These are phyloP conservation scores for Lasiurus cinereus DNA, from an alignment of 2,113 vertebrate genomes.

Conservation along the genomic window DNA sequence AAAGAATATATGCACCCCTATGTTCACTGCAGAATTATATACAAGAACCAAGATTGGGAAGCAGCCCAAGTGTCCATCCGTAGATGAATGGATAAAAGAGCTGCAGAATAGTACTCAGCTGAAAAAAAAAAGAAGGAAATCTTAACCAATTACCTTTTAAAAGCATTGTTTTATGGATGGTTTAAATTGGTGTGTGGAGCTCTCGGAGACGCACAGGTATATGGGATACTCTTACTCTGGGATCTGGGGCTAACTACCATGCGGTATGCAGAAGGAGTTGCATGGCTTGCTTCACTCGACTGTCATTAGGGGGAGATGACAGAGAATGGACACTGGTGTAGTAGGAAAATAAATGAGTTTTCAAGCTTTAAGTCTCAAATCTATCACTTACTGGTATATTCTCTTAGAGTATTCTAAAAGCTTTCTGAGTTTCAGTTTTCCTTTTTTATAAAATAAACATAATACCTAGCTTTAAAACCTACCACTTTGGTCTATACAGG, in stretches of 20 bases:
- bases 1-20: not conserved
- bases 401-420: not conserved
- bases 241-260: not conserved
- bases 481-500: not conserved
- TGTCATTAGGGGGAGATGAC: not conserved
- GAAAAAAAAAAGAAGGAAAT: no score
- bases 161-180: not conserved
- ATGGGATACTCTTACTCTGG: not conserved
- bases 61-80: not conserved
- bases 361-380: not conserved
- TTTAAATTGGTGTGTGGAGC: not conserved
- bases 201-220: not conserved
- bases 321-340: not conserved
- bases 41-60: not conserved
- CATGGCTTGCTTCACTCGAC: not conserved
- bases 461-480: not conserved
- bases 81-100: not conserved
- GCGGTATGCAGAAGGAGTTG: not conserved
- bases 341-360: not conserved
- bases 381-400: not conserved
- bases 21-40: not conserved
- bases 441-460: slow-evolving; percentile 12
- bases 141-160: not conserved
- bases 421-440: not conserved
- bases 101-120: not conserved